Base-by-base conservation (phyloP, 2,113 vertebrate species). In the Pelobates fuscus region DNA sequence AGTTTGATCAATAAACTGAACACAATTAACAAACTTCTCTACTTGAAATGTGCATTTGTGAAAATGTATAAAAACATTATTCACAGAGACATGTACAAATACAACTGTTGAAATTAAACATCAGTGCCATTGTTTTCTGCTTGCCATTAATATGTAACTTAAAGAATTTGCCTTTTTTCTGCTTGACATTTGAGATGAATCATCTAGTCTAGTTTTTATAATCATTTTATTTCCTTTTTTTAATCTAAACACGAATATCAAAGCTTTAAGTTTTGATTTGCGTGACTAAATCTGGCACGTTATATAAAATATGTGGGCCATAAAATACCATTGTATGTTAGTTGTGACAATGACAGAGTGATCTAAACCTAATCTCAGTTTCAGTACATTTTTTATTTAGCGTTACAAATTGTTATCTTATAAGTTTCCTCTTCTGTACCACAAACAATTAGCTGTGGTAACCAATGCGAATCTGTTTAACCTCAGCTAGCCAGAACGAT, bases 321-420 rank as follows among this genome's bases (percentile, higher is more conserved):
- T 32, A 23, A 72, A 20, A 57, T 71, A 57, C 57, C 69, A 61
- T 25, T 41, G 24, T 10, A 18, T 49, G 32, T 61, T 4, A 41
- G 20, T 20, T 41, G 8, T 61, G 8, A 26, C 58, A 61, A 11
- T 14, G 25, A 24, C 25, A 29, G 17, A 71, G 37, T 72, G 43
- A 61, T 32, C 20, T 18, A 46, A 71, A 54, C 32, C 21, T 8
- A 8, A 26, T 64, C 29, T 26, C 21, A 59, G 67, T 70, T 58
- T 70, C 67, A 59, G 52, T 70, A 70, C 70, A 64, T 17, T 25
- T 72, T 72, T 64, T 44, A 54, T 72, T 49, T 72, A 64, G 46
- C 27, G 52, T 24, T 29, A 37, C n/a, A 41, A 30, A 55, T 2
- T 63, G 32, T 63, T 25, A 63, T 63, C n/a, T 37, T 63, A 17